Evolutionary conservation across 2,113 vertebrate species (phyloP), one percentile per base, ranked within the genome.

Genomic region (Triplophysa dalaica): DNA sequence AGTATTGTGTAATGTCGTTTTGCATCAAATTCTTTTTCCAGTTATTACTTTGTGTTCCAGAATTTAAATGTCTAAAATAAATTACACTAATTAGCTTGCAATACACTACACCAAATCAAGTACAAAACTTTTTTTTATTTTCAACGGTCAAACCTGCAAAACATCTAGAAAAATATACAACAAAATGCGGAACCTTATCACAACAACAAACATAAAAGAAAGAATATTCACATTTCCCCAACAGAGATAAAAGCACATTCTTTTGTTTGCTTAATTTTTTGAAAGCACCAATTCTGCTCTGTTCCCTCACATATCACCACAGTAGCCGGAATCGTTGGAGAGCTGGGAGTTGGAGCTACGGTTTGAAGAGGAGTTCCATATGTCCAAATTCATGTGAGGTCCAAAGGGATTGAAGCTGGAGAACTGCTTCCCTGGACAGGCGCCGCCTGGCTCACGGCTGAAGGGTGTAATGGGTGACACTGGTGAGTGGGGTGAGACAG

Each of bases 381-480:
- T 99, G 93, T 98, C 97, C 92, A 99, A 94, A 89, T 98, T 96
- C 96, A 99, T 96, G 89, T 96, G 97, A 33, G 96, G 94, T 88
- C 96, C 96, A 33, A 99, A 99, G 0, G 96, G 98, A 89, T 98
- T 94, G 87, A 98, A 99, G 84, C 94, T 95, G 0, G 95, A 94
- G 84, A 94, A 97, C 84, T 95, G 97, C 58, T 95, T 94, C 54
- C 93, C 91, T 54, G 94, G 93, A 87, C 95, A 96, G 84, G 93
- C 67, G 58, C 90, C 93, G 1, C 93, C 93, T 16, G 94, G 93
- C 87, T 93, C 96, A 54, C 96, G 94, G 88, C 86, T 87, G 1
- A 94, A 95, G 75, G 94, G 86, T 0, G 95, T 87, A 68, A 94
- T 92, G 0, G 93, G 89, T 64, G 92, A 8, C 79, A 5, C 66